Evolutionary conservation across 2,113 vertebrate genomes (phyloP), one percentile per base, ranked within the genome.

Genomic region (Chascanopsetta lugubris): DNA sequence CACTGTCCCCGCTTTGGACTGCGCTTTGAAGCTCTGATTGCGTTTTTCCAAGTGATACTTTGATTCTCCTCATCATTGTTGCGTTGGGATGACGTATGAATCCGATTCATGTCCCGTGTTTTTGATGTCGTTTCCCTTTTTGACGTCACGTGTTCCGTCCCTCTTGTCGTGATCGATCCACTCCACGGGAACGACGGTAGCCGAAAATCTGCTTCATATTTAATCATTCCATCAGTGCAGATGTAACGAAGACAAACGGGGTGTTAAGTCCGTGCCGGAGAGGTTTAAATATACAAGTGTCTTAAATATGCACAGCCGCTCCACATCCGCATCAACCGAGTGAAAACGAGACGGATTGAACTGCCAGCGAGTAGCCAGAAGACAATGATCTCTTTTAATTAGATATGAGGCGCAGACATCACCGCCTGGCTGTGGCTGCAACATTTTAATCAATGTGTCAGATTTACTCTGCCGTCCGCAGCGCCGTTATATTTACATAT

Each of bases 371-470:
- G 63, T 49, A 69, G 63, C 73, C 61, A 63, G 72, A 74, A 85
- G 83, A 91, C 87, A 83, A 76, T 80, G 81, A 88, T 86, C 75
- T 66, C 64, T 81, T 90, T 91, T 91, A 89, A 92, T 92, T 89
- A 88, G 88, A 83, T 79, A 50, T 73, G 84, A 86, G 80, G 62
- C 70, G 15, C 60, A 72, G 47, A 73, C 80, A 78, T 75, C 3
- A 46, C 80, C 55, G 47, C 62, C 50, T 81, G 87, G 69, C 76
- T 78, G 88, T 85, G 21, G 42, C 77, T 64, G 34, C 61, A 42
- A 29, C 49, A 74, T 82, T 88, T 92, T 87, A 83, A 92, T 93
- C 85, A 81, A 76, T 45, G 42, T 87, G 79, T 89, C 90, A 85
- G 72, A 46, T 87, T 82, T 74, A 70, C 75, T 80, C 61, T 76